Evolutionary conservation across 2,113 vertebrate species (phyloP).

Genomic region (Datnioides undecimradiatus): DNA sequence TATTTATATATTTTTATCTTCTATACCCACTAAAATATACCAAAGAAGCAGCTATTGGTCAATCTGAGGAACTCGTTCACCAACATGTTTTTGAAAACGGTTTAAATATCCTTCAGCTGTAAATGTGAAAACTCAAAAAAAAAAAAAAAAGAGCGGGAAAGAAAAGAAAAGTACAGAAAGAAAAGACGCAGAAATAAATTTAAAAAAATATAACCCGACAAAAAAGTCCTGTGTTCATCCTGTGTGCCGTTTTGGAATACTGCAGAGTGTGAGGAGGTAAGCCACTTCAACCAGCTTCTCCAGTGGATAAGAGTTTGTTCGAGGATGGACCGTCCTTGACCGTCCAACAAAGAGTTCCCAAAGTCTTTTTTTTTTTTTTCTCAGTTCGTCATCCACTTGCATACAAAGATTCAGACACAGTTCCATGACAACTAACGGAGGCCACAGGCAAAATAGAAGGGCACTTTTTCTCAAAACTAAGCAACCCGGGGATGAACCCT

Average conservation of each 20-base stretch:
- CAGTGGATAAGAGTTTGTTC: slow-evolving; percentile 79
- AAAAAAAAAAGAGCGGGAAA: neutral
- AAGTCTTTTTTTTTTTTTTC: slow-evolving; percentile 43
- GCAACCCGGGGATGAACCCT: slow-evolving; percentile 62
- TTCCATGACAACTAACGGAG: slow-evolving; percentile 63
- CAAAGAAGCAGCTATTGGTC: slow-evolving; percentile 96
- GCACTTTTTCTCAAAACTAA: slow-evolving; percentile 65
- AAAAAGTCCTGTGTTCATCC: slow-evolving; percentile 72
- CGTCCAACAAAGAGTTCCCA: slow-evolving; percentile 54
- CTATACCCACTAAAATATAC: slow-evolving; percentile 85
- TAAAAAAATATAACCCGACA: slow-evolving; percentile 67
- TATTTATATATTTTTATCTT: slow-evolving; percentile 73
- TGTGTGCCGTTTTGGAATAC: slow-evolving; percentile 83
- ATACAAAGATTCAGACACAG: slow-evolving; percentile 58
- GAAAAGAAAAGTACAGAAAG: slow-evolving; percentile 35
- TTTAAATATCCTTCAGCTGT: slow-evolving; percentile 88
- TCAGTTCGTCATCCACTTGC: slow-evolving; percentile 46
- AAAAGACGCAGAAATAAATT: slow-evolving; percentile 77
- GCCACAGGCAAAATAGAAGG: slow-evolving; percentile 79
- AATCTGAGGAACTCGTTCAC: slow-evolving; percentile 87
- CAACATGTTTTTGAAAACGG: slow-evolving; percentile 74
- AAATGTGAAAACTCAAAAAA: slow-evolving; percentile 78
- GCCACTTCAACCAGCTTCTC: slow-evolving; percentile 79
- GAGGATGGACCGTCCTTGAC: slow-evolving; percentile 49
- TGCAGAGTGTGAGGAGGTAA: slow-evolving; percentile 78